phyloP scores from a whole-genome alignment of 1,140 invertebrate species.

The Solenopsis fugax region DNA sequence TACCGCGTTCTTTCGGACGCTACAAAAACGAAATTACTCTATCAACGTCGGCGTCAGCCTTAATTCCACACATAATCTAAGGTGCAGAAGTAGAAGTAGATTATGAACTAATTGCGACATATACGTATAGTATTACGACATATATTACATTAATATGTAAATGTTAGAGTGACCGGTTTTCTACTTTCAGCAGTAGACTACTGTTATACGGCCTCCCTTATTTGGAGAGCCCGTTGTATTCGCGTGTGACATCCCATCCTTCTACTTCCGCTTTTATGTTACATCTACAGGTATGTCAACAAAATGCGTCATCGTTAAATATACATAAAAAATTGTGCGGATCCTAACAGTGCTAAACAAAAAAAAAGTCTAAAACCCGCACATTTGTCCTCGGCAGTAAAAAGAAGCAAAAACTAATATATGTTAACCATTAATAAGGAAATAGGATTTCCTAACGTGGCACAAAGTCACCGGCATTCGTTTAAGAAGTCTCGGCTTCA shows the following conservation, averaged over 20 bases:
- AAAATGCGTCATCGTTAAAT: background rate
- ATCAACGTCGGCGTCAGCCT: constrained; percentile 1
- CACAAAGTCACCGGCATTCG: background rate
- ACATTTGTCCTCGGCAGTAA: background rate
- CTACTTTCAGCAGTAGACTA: background rate
- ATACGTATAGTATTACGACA: background rate
- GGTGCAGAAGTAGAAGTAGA: too few species aligned
- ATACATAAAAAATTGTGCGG: background rate
- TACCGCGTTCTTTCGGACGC: constrained; percentile 23
- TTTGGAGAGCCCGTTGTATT: background rate
- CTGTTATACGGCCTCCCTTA: background rate
- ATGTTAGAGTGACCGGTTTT: background rate
- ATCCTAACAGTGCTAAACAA: background rate
- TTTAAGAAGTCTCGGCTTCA: background rate
- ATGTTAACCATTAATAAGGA: background rate
- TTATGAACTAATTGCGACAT: background rate
- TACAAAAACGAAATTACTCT: constrained; percentile 37
- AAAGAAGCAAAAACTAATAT: background rate
- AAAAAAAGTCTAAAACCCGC: background rate
- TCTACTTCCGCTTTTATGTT: background rate
- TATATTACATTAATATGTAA: constrained; percentile 7
- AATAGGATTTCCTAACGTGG: background rate
- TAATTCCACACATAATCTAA: constrained; percentile 14
- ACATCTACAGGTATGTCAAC: background rate
- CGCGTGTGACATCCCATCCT: background rate